A percentile compares a stretch with the other conserved stretches of the same genome.
phyloP scores from a whole-genome alignment of 2,888 invertebrate species.

The Conomelus anceps region DNA sequence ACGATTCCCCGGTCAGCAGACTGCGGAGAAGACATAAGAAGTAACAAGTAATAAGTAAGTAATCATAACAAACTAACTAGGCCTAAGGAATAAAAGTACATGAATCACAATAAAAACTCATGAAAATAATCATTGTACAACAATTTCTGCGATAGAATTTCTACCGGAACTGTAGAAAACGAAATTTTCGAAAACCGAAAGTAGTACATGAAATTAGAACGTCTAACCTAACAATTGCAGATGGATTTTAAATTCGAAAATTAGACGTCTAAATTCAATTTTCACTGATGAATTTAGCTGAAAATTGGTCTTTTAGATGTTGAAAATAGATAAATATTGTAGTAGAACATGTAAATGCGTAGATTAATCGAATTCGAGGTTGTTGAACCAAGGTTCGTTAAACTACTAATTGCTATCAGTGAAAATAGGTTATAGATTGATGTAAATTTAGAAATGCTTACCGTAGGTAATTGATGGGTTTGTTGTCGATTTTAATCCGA shows the following conservation, averaged over 20 bases:
- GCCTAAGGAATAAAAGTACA: too few relatives aligned
- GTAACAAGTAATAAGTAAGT: too few relatives aligned
- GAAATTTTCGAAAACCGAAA: not conserved
- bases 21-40: too few relatives aligned
- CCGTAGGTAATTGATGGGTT: not conserved
- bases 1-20: too few relatives aligned
- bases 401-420: too few relatives aligned
- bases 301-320: not conserved
- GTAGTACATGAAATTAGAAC: not conserved
- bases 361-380: not conserved
- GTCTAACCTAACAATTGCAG: not conserved
- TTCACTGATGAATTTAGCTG: not conserved
- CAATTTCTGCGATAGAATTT: not conserved
- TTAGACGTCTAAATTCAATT: not conserved
- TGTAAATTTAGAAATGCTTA: not conserved
- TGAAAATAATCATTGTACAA: not conserved
- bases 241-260: not conserved
- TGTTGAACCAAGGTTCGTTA: not conserved
- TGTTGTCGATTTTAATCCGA: not conserved
- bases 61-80: too few relatives aligned
- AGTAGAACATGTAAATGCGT: not conserved
- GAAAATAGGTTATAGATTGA: not conserved
- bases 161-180: not conserved
- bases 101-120: not conserved
- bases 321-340: not conserved